Evolutionary conservation across 2,797 vertebrate species (phyloP).

Genomic region (Adelosebastes latens): DNA sequence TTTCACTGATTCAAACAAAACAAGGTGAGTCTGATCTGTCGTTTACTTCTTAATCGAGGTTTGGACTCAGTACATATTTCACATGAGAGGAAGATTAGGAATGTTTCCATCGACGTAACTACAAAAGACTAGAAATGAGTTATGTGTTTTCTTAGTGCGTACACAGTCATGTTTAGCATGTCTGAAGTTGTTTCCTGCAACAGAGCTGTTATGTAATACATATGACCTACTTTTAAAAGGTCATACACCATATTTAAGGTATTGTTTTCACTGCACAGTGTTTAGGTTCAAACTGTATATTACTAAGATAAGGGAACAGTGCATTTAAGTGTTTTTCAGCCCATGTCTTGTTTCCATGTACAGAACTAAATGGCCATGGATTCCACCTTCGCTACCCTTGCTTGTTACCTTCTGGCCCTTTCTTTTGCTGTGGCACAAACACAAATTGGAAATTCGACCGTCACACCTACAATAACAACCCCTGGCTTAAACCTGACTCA

Average conservation of each 20-base stretch:
- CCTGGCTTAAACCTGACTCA: slow-evolving; percentile 7
- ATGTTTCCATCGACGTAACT: neutral
- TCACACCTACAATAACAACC: neutral
- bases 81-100: neutral
- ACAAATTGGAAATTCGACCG: neutral
- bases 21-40: slow-evolving; percentile 62
- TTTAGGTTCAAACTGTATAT: neutral
- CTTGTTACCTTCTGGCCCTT: slow-evolving; percentile 50
- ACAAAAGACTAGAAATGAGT: neutral
- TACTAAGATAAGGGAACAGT: neutral
- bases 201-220: neutral
- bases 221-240: neutral
- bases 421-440: slow-evolving; percentile 19
- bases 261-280: neutral
- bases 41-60: neutral
- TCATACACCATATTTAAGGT: neutral
- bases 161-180: neutral
- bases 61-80: slow-evolving; percentile 3
- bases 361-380: slow-evolving; percentile 50
- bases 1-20: slow-evolving; percentile 33
- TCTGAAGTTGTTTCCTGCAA: neutral
- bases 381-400: slow-evolving; percentile 9
- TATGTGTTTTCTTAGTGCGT: neutral
- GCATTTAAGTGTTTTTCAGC: neutral
- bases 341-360: slow-evolving; percentile 14